Conservation (phyloP, 2,797 vertebrate species). For the Craterocephalus amniculus region DNA sequence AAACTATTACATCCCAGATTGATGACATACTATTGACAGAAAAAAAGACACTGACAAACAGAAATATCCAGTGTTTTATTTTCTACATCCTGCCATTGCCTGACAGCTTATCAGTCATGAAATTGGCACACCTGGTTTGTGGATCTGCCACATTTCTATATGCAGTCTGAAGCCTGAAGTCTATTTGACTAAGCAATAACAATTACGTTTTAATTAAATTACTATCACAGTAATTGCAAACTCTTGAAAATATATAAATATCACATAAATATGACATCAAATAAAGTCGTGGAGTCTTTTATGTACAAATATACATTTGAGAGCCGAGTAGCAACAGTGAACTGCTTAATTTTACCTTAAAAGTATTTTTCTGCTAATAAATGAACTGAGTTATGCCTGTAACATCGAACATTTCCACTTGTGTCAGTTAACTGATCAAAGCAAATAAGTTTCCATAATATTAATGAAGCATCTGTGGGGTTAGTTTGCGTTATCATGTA, state of each 20-base stretch:
- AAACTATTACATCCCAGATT: neutral
- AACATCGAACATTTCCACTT: conserved; percentile 3
- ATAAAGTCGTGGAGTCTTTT: conserved; percentile 31
- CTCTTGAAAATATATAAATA: conserved; percentile 49
- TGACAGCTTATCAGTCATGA: neutral
- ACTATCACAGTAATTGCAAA: conserved; percentile 11
- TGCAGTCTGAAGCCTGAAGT: conserved; percentile 5
- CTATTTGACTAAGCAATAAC: conserved; percentile 11
- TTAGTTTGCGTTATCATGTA: neutral
- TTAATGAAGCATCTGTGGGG: neutral
- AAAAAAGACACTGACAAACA: neutral
- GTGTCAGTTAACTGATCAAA: conserved; percentile 9
- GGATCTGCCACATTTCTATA: neutral
- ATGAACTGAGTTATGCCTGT: neutral
- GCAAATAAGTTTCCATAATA: neutral
- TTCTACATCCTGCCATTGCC: conserved; percentile 3
- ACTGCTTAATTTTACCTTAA: neutral
- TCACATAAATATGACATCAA: conserved; percentile 48
- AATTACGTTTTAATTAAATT: conserved; percentile 9
- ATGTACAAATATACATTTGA: conserved; percentile 65
- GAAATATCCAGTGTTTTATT: conserved; percentile 39
- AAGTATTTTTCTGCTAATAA: neutral
- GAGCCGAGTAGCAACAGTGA: neutral
- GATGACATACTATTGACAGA: neutral
- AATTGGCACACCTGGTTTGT: neutral